phyloP scores from a whole-genome alignment of 92 coral and sea anemone genomes.

The Umimayanthus kanabou region DNA sequence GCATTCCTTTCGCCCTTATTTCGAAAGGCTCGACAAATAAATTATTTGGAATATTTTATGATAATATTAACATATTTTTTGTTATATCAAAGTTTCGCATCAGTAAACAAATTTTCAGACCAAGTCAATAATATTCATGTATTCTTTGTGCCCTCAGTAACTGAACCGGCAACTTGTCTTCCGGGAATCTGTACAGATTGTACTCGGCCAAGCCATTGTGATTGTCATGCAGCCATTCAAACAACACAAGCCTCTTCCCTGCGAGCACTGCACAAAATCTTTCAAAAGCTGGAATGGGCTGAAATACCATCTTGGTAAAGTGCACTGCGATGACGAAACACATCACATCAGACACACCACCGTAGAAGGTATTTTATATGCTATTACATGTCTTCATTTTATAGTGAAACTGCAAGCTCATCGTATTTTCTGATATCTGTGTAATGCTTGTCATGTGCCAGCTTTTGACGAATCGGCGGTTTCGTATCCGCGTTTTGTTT shows the following conservation, averaged over 20 bases:
- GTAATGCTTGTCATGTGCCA: conserved; percentile 18
- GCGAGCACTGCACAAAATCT: conserved; percentile 64
- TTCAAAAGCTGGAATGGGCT: conserved; percentile 81
- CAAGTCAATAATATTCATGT: background rate
- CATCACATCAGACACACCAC: conserved; percentile 15
- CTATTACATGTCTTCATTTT: background rate
- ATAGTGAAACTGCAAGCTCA: conserved; percentile 30
- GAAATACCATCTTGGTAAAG: conserved; percentile 69
- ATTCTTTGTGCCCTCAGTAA: background rate
- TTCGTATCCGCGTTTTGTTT: background rate
- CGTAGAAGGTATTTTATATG: conserved; percentile 21
- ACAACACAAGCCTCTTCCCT: conserved; percentile 58
- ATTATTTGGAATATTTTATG: background rate
- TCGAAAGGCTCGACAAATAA: background rate
- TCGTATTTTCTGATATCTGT: background rate
- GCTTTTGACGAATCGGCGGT: background rate
- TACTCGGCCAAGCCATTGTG: background rate
- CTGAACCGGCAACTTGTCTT: background rate
- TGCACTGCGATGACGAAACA: conserved; percentile 51
- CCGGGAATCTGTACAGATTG: background rate
- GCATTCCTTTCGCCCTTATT: background rate
- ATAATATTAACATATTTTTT: background rate
- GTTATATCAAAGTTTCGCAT: background rate
- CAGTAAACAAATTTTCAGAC: conserved; percentile 10
- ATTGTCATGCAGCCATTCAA: conserved; percentile 71